A percentile compares a stretch with the other conserved stretches of the same genome.
Conservation (phyloP, 2,797 vertebrate species). For the Staurois parvus region DNA sequence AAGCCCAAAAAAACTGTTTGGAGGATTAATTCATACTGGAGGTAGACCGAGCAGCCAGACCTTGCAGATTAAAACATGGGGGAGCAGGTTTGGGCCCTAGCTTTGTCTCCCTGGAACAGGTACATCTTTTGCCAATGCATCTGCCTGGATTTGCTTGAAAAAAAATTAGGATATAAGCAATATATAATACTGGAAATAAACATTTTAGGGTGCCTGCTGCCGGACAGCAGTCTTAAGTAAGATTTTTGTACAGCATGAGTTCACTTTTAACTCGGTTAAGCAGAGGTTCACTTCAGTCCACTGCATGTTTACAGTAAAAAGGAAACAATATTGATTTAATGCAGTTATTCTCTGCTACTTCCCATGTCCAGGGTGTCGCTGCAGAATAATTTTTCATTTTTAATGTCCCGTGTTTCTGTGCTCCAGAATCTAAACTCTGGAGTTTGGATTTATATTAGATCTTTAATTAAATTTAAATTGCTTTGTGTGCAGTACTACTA, state of each 20-base stretch:
- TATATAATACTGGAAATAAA: too few relatives aligned
- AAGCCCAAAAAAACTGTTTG: too few relatives aligned
- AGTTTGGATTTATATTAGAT: conserved; percentile 33
- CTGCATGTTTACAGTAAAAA: not conserved
- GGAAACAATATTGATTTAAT: not conserved
- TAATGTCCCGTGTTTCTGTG: conserved; percentile 17
- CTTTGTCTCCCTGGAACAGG: too few relatives aligned
- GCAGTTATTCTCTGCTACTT: not conserved
- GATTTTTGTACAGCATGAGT: not conserved
- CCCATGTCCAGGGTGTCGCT: not conserved
- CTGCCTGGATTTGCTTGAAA: too few relatives aligned
- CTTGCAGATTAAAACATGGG: too few relatives aligned
- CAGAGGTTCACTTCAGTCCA: not conserved
- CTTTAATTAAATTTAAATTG: conserved; percentile 56
- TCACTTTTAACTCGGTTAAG: not conserved
- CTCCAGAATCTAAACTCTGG: conserved; percentile 10
- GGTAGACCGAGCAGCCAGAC: too few relatives aligned
- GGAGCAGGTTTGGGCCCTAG: too few relatives aligned
- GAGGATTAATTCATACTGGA: too few relatives aligned
- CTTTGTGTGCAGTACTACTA: conserved; percentile 11
- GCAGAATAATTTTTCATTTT: conserved; percentile 18
- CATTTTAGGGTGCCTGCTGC: too few relatives aligned
- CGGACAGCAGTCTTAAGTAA: too few relatives aligned
- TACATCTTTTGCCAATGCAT: too few relatives aligned
- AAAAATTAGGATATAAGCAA: too few relatives aligned